phyloP scores from a whole-genome alignment of 2,888 invertebrate species.

The Hymenopus coronatus region DNA sequence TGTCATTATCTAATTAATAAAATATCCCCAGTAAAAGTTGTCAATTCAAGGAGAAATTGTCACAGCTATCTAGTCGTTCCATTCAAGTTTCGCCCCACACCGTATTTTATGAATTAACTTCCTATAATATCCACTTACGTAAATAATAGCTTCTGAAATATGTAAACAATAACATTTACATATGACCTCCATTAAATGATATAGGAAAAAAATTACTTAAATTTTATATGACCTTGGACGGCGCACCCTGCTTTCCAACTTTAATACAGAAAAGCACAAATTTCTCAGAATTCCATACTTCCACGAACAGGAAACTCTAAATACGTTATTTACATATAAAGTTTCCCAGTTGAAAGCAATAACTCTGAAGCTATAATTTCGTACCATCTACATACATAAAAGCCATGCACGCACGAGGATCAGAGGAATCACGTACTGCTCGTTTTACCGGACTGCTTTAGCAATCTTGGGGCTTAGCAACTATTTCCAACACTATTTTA shows the following conservation, averaged over 20 bases:
- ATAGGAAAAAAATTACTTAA: not conserved
- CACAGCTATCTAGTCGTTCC: too few relatives aligned
- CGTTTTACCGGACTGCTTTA: too few relatives aligned
- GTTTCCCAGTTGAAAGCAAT: not conserved
- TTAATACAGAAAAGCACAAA: not conserved
- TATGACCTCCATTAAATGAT: not conserved
- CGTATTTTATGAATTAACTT: not conserved
- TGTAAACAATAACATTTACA: not conserved
- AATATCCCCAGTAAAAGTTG: too few relatives aligned
- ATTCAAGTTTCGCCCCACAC: not conserved
- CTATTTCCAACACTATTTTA: too few relatives aligned
- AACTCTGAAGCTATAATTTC: not conserved
- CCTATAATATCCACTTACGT: not conserved
- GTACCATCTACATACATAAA: not conserved
- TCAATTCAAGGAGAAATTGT: too few relatives aligned
- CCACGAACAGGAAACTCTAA: not conserved
- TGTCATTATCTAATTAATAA: too few relatives aligned
- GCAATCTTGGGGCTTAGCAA: too few relatives aligned
- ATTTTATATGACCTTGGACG: not conserved
- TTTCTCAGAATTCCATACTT: not conserved
- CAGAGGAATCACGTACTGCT: too few relatives aligned
- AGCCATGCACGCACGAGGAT: not conserved
- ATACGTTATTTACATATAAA: not conserved
- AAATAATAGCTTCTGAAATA: not conserved
- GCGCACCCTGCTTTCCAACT: not conserved